A percentile compares a stretch with the other conserved stretches of the same genome.
Conservation (phyloP, 2,797 vertebrate genomes). For the Rhadinocentrus ornatus region DNA sequence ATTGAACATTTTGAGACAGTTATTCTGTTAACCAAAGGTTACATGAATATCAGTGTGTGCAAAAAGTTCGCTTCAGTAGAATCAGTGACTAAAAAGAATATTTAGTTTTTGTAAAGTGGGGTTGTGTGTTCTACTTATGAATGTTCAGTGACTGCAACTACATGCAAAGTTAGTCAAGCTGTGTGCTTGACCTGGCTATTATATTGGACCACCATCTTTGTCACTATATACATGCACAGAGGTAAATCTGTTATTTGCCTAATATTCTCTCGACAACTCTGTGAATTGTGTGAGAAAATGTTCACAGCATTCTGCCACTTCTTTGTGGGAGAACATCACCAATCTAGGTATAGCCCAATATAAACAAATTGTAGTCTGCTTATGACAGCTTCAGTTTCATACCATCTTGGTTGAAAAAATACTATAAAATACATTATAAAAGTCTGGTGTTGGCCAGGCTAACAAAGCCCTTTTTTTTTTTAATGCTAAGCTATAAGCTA, state of each 20-base stretch:
- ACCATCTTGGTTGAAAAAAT: too few relatives aligned
- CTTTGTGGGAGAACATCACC: too few relatives aligned
- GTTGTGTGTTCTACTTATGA: neutral
- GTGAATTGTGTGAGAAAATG: too few relatives aligned
- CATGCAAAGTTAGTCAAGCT: neutral
- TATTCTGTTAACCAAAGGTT: neutral
- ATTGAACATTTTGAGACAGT: conserved; percentile 18
- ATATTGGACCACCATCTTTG: too few relatives aligned
- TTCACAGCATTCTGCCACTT: too few relatives aligned
- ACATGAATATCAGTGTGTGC: neutral
- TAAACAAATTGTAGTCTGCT: too few relatives aligned
- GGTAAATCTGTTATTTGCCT: neutral
- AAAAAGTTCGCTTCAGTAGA: neutral
- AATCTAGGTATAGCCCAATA: too few relatives aligned
- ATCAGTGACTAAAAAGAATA: neutral
- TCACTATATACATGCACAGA: neutral
- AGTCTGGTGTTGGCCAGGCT: too few relatives aligned
- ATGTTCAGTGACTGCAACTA: neutral
- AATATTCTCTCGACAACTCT: neutral
- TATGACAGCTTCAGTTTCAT: too few relatives aligned
- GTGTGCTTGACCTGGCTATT: neutral
- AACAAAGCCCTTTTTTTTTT: too few relatives aligned
- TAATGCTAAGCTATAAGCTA: too few relatives aligned
- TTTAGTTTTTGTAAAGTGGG: neutral
- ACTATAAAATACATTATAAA: too few relatives aligned